Base-by-base conservation (phyloP, 2,888 invertebrate species). In the Parnassius orleans region DNA sequence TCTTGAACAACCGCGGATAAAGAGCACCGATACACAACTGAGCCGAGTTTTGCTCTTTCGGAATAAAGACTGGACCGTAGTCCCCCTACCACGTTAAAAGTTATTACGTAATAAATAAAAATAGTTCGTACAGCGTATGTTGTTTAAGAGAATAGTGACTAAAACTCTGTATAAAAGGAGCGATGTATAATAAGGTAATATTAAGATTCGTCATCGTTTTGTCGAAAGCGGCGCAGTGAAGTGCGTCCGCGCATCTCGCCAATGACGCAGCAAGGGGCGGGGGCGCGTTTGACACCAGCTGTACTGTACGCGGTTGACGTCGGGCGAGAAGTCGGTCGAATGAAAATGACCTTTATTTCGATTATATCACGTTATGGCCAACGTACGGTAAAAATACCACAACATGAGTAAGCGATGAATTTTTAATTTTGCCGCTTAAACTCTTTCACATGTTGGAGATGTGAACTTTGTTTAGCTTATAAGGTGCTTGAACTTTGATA, bases 1-100 rank as follows among this genome's bases (percentile, higher is more conserved):
- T 15, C n/a, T 43, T 41, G 41, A 66, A 73, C 76, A 67, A 71
- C 73, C 72, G 70, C 60, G 65, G 65, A 63, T 66, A 65, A 66
- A 75, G 65, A 77, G 68, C 66, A 66, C 68, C 74, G 65, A 75
- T 69, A 72, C 74, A 73, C 77, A 71, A 86, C 84, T 84, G 79
- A 73, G 57, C 64, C 42, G 42, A 61, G 65, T 59, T 54, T 57
- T 64, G 50, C 56, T 52, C 59, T 65, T 57, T 62, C 46, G 69
- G 69, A 69, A 70, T 68, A 66, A 66, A 69, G 69, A 68, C 68
- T 65, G 69, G 66, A 65, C 62, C 59, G 53, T 61, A 51, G 14
- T 58, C 62, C 61, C 55, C 63, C 74, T 71, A 74, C 73, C 72
- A 74, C 76, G 14, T 55, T 52, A 33, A 9, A 44, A 52, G 73